A percentile compares a stretch with the other conserved stretches of the same genome.
These are phyloP conservation scores for Camptogramma bilineatum DNA, from an alignment of 2,888 invertebrate genomes.

Conservation along the genomic window DNA sequence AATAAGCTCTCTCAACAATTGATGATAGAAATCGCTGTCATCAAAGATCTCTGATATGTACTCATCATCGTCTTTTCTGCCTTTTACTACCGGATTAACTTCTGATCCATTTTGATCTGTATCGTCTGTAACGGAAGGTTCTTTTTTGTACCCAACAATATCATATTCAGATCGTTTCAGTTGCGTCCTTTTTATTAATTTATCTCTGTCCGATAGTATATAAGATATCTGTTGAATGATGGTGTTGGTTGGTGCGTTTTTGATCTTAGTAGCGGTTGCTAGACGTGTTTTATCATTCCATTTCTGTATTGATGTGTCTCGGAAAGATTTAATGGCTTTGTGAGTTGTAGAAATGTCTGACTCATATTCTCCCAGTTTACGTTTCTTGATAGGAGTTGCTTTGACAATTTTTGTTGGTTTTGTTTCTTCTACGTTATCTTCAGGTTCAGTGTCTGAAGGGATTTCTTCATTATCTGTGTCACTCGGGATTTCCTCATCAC, in stretches of 20 bases:
- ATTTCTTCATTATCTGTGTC: constrained; percentile 88
- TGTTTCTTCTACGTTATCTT: constrained; percentile 60
- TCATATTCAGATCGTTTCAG: constrained; percentile 90
- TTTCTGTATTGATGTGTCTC: constrained; percentile 94
- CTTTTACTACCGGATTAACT: constrained; percentile 53
- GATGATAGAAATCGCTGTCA: constrained; percentile 98
- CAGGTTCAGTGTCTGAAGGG: constrained; percentile 85
- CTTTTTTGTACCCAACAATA: constrained; percentile 86
- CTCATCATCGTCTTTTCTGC: constrained; percentile 82
- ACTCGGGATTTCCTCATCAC: constrained; percentile 77
- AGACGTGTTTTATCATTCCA: constrained; percentile 97
- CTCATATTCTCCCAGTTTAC: constrained; percentile 86
- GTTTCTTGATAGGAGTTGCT: constrained; percentile 60
- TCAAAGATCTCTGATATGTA: constrained; percentile 95
- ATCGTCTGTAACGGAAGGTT: constrained; percentile 47
- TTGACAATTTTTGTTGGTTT: constrained; percentile 45
- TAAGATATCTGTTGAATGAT: constrained; percentile 93
- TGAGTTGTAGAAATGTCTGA: constrained; percentile 84
- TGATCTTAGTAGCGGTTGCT: constrained; percentile 87
- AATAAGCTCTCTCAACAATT: constrained; percentile 95
- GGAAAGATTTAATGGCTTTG: constrained; percentile 87
- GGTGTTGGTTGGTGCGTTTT: constrained; percentile 86
- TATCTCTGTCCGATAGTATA: constrained; percentile 90
- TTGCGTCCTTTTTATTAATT: constrained; percentile 92
- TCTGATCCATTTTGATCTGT: constrained; percentile 51